Conservation (phyloP, 2,888 invertebrate species). For the Acronicta psi region DNA sequence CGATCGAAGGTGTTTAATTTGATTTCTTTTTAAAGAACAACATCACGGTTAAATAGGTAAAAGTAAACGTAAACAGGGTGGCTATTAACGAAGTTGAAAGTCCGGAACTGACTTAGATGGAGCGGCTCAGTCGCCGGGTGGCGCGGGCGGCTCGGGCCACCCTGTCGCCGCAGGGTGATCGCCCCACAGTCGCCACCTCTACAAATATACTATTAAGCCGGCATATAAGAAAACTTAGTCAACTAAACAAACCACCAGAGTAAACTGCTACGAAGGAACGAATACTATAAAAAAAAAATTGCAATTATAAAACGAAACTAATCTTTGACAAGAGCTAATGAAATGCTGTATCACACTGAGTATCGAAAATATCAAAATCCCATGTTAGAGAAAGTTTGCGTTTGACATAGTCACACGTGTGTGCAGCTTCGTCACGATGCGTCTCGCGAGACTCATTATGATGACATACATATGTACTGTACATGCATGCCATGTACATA, state of each 20-base stretch:
- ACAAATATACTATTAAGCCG: conserved; percentile 69
- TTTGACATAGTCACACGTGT: conserved; percentile 70
- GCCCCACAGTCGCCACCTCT: conserved; percentile 62
- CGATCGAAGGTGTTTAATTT: conserved; percentile 46
- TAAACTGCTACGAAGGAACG: conserved; percentile 47
- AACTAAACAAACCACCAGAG: conserved; percentile 65
- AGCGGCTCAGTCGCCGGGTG: conserved; percentile 39
- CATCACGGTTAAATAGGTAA: conserved; percentile 56
- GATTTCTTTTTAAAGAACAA: conserved; percentile 48
- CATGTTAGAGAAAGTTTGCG: conserved; percentile 71
- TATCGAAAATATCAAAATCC: conserved; percentile 55
- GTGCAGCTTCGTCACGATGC: conserved; percentile 59
- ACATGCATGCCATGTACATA: conserved; percentile 35
- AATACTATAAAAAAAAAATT: conserved; percentile 51
- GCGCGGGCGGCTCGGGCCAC: conserved; percentile 55
- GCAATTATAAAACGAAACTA: conserved; percentile 39
- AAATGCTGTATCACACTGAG: conserved; percentile 22
- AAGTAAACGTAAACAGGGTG: conserved; percentile 64
- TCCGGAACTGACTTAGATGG: conserved; percentile 62
- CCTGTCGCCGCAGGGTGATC: conserved; percentile 59
- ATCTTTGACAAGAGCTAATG: conserved; percentile 25
- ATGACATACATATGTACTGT: conserved; percentile 64
- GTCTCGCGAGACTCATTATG: conserved; percentile 58
- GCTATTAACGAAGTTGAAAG: conserved; percentile 64
- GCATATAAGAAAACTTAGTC: conserved; percentile 70